These are phyloP conservation scores for Chiloscyllium plagiosum DNA, from an alignment of 2,113 vertebrate species.

Conservation along the genomic window DNA sequence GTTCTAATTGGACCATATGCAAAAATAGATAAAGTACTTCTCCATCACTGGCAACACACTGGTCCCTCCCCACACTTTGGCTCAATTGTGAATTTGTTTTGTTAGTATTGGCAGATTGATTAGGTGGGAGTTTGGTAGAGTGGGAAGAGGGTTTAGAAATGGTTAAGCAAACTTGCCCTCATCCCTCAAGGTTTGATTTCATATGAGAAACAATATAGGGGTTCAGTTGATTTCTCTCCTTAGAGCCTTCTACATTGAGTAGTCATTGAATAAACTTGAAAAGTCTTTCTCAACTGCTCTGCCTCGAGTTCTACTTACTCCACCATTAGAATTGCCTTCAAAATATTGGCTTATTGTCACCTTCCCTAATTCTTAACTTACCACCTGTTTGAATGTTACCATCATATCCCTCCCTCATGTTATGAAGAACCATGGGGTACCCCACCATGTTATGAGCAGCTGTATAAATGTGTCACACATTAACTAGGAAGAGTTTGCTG, in stretches of 20 bases:
- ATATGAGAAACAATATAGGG: background rate
- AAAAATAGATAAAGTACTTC: background rate
- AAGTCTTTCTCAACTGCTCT: background rate
- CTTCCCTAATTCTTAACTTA: background rate
- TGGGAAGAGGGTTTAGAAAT: background rate
- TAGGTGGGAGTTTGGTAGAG: background rate
- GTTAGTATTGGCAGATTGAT: background rate
- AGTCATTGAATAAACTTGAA: background rate
- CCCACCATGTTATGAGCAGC: background rate
- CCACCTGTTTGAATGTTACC: background rate
- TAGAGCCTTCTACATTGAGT: background rate
- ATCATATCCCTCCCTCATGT: background rate
- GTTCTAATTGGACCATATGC: background rate
- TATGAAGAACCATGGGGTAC: background rate
- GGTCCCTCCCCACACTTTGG: background rate
- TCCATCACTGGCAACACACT: background rate
- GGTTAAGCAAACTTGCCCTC: background rate
- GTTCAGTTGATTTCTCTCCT: background rate
- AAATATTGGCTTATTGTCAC: background rate
- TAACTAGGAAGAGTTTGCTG: too few relatives aligned
- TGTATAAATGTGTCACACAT: background rate
- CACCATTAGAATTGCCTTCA: background rate
- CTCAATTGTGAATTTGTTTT: background rate
- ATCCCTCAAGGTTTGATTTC: background rate
- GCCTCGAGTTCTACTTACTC: background rate